Conservation (phyloP, 35 echinoderm and acorn worm genomes). For the Lytechinus pictus region DNA sequence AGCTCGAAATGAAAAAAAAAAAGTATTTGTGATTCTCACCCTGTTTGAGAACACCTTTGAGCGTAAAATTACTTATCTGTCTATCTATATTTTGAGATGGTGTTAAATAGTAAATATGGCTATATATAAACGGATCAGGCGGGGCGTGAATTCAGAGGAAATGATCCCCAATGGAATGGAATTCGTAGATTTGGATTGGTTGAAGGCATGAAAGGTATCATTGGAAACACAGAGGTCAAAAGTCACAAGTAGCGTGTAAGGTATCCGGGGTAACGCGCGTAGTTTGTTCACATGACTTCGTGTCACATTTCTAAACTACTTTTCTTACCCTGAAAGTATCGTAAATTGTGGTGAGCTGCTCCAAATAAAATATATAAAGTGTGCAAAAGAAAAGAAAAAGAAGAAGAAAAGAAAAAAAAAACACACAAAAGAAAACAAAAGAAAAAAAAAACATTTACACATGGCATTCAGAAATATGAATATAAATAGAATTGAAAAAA, state of each 20-base stretch:
- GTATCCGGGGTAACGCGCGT: neutral
- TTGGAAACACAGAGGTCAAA: neutral
- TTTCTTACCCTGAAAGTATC: too few relatives aligned
- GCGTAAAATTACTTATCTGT: neutral
- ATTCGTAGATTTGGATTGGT: neutral
- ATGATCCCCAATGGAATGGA: neutral
- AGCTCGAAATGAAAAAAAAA: neutral
- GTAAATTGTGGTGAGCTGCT: too few relatives aligned
- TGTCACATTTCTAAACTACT: neutral
- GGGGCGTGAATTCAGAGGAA: neutral
- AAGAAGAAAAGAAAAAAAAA: neutral
- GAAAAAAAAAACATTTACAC: neutral
- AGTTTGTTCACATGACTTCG: neutral
- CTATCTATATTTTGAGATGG: slow-evolving; percentile 7
- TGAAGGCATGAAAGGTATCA: neutral
- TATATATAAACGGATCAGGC: neutral
- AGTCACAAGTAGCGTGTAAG: neutral
- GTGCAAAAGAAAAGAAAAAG: neutral
- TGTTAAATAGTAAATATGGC: slow-evolving; percentile 32
- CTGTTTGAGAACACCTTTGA: neutral
- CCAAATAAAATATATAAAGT: too few relatives aligned
- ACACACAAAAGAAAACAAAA: neutral
- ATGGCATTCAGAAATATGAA: too few relatives aligned
- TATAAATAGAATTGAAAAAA: too few relatives aligned
- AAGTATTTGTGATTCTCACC: neutral